Percentiles rank a stretch among this genome's conserved stretches.
phyloP scores from a whole-genome alignment of 53 echinoderm and acorn worm species.

The Echinometra lucunter region DNA sequence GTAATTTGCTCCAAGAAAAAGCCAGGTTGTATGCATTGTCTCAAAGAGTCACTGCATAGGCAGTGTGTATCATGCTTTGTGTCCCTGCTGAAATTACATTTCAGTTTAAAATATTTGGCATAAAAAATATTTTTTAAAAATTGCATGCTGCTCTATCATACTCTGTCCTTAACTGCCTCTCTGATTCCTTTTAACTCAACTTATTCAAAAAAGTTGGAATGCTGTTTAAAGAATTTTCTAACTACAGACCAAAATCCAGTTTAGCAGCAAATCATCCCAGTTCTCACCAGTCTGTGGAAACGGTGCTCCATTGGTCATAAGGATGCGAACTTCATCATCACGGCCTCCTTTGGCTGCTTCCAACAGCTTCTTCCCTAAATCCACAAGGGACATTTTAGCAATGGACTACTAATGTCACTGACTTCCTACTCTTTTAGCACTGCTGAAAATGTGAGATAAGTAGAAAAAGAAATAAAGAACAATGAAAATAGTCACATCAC shows the following conservation, averaged over 20 bases:
- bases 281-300: slow-evolving; percentile 95
- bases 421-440: background rate
- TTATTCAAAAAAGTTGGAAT: too few species aligned
- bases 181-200: too few species aligned
- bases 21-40: too few species aligned
- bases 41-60: too few species aligned
- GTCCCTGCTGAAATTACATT: too few species aligned
- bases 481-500: background rate
- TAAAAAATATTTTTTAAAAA: too few species aligned
- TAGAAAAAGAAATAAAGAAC: background rate
- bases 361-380: slow-evolving; percentile 86
- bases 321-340: slow-evolving; percentile 86
- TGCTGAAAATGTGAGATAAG: background rate
- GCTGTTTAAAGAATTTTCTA: too few species aligned
- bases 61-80: too few species aligned
- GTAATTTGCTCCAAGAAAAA: too few species aligned
- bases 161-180: too few species aligned
- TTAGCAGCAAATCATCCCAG: background rate
- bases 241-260: background rate
- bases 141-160: too few species aligned
- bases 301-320: slow-evolving; percentile 97
- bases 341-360: slow-evolving; percentile 88
- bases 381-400: slow-evolving; percentile 83
- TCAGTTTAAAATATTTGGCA: too few species aligned
- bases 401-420: background rate